These are phyloP conservation scores for Misgurnus mizolepis DNA, from an alignment of 2,113 vertebrate species.

Conservation along the genomic window DNA sequence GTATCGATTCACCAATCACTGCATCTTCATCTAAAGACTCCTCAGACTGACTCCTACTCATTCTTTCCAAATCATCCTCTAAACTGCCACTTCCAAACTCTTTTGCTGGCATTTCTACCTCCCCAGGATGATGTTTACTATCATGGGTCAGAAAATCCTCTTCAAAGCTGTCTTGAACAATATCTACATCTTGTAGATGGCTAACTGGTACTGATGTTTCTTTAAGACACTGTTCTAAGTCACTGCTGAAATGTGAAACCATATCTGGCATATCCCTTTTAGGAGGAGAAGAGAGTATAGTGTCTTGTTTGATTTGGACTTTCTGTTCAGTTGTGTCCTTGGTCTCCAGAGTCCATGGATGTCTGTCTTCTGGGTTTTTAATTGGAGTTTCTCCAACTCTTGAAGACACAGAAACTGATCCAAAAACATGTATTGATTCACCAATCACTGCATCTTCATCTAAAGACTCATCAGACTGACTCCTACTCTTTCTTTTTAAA, in stretches of 20 bases:
- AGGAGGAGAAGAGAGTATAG: constrained; percentile 45
- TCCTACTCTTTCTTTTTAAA: constrained; percentile 71
- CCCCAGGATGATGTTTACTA: no score
- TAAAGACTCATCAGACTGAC: constrained; percentile 76
- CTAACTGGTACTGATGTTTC: constrained; percentile 51
- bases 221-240: constrained; percentile 68
- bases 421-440: constrained; percentile 56
- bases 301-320: constrained; percentile 66
- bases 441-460: constrained; percentile 78
- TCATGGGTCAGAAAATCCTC: constrained; percentile 62
- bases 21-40: no score
- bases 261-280: constrained; percentile 65
- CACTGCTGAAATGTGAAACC: constrained; percentile 69
- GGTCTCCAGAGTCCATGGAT: background rate
- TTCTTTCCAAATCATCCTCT: no score
- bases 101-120: no score
- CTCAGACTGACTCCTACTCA: no score
- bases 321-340: constrained; percentile 53
- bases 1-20: no score
- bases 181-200: constrained; percentile 61
- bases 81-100: no score
- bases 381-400: constrained; percentile 89
- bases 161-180: constrained; percentile 69
- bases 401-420: constrained; percentile 79
- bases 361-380: constrained; percentile 62